A percentile compares a stretch with the other conserved stretches of the same genome.
phyloP scores from a whole-genome alignment of 2,113 vertebrate genomes.

The Planiliza haematocheilus region DNA sequence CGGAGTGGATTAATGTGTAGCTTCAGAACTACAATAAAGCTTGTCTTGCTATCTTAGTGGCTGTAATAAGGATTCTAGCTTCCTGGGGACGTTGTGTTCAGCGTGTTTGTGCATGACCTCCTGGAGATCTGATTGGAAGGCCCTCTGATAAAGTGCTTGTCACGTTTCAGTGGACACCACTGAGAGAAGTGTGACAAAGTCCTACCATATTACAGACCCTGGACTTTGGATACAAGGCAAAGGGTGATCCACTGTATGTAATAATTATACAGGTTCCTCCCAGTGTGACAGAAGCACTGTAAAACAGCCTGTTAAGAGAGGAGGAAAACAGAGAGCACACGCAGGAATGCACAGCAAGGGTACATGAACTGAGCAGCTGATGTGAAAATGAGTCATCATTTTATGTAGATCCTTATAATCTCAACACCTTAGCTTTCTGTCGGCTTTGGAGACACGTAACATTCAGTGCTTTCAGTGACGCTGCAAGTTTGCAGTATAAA shows the following conservation, averaged over 20 bases:
- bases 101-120: slow-evolving; percentile 64
- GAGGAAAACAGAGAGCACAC: slow-evolving; percentile 21
- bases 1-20: slow-evolving; percentile 80
- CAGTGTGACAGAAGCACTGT: slow-evolving; percentile 49
- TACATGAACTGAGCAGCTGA: slow-evolving; percentile 30
- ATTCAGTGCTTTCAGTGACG: slow-evolving; percentile 36
- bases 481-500: slow-evolving; percentile 32
- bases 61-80: slow-evolving; percentile 59
- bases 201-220: slow-evolving; percentile 69
- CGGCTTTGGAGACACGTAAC: background rate
- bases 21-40: slow-evolving; percentile 72
- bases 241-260: slow-evolving; percentile 67
- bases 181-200: slow-evolving; percentile 71
- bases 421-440: slow-evolving; percentile 6
- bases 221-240: slow-evolving; percentile 74
- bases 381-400: slow-evolving; percentile 24
- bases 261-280: slow-evolving; percentile 75
- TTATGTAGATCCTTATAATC: slow-evolving; percentile 4
- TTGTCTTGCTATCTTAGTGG: slow-evolving; percentile 60
- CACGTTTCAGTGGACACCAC: slow-evolving; percentile 74
- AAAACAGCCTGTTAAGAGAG: slow-evolving; percentile 51
- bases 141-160: slow-evolving; percentile 70
- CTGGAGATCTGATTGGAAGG: slow-evolving; percentile 70
- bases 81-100: slow-evolving; percentile 67
- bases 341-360: slow-evolving; percentile 2